These are phyloP conservation scores for Lontra canadensis DNA, from an alignment of 2,113 vertebrate species.

Conservation along the genomic window DNA sequence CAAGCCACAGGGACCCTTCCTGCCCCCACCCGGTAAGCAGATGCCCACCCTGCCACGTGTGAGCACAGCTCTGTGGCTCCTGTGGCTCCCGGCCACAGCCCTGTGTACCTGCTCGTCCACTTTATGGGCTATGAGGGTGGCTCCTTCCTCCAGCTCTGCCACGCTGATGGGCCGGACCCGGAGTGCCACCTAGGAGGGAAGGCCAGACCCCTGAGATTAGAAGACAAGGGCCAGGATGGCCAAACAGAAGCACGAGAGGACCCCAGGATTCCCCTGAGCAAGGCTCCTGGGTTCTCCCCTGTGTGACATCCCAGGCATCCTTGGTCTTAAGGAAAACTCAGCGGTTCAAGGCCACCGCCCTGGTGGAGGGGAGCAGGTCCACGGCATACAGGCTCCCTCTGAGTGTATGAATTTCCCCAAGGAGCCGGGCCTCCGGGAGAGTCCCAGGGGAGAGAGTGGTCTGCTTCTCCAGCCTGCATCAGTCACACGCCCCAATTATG, in stretches of 20 bases:
- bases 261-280: background rate
- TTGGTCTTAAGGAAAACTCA: background rate
- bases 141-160: slow-evolving; percentile 90
- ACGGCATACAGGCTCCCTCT: background rate
- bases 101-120: slow-evolving; percentile 90
- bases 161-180: slow-evolving; percentile 92
- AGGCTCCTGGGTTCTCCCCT: background rate
- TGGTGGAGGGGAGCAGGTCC: background rate
- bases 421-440: background rate
- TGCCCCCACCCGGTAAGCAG: background rate
- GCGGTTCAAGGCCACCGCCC: background rate
- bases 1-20: background rate
- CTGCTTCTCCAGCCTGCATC: background rate
- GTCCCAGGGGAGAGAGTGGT: background rate
- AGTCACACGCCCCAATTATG: background rate
- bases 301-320: background rate
- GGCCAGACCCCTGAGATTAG: background rate
- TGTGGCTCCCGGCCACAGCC: background rate
- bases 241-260: background rate
- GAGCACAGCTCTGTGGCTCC: background rate
- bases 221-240: rapidly evolving
- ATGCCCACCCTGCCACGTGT: too few species aligned
- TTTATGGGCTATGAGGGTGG: slow-evolving; percentile 90
- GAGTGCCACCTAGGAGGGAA: slow-evolving; percentile 89
- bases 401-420: background rate